Evolutionary conservation across 2,113 vertebrate species (phyloP), one percentile per base, ranked within the genome.

Genomic region (Gobius niger): DNA sequence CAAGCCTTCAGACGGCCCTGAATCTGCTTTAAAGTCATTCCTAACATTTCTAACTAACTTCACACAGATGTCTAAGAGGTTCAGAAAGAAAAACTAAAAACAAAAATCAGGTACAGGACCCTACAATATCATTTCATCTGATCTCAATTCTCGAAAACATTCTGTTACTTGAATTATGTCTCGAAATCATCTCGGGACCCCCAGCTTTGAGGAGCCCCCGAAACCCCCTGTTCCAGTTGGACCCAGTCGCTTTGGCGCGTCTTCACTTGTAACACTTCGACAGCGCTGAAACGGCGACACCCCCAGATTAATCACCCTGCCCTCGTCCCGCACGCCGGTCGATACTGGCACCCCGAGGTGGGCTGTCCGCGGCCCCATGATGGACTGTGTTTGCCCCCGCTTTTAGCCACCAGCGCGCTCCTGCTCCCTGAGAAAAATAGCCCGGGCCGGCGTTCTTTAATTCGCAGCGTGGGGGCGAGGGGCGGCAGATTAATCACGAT

Each of bases 301-400:
- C 9, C 65, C 65, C 57, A 89, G 87, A 93, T 93, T 89, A 90
- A 92, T 92, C 91, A 93, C 82, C 74, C 78, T 64, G 85, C 88
- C 89, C 87, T 84, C 66, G 81, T 85, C 88, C 67, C 63, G 82
- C 88, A 88, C 88, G 87, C 87, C 85, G 90, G 90, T 90, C 90
- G 82, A 91, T 92, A 85, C 40, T 78, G 80, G 82, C 62, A 54
- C 90, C 90, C 84, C 59, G 59, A 86, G 90, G 85, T 84, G 74
- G 74, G 69, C 78, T 81, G 87, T 91, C 83, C 78, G 84, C 82
- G 68, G 67, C 70, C 81, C 65, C 77, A 92, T 94, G 93, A 94
- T 94, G 84, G 91, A 94, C 91, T 85, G 86, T 90, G 88, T 91
- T 93, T 92, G 90, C 81, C 82, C 84, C 77, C 34, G 77, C 87